phyloP scores from a whole-genome alignment of 2,888 invertebrate species.

The Sphaerophoria rueppellii region DNA sequence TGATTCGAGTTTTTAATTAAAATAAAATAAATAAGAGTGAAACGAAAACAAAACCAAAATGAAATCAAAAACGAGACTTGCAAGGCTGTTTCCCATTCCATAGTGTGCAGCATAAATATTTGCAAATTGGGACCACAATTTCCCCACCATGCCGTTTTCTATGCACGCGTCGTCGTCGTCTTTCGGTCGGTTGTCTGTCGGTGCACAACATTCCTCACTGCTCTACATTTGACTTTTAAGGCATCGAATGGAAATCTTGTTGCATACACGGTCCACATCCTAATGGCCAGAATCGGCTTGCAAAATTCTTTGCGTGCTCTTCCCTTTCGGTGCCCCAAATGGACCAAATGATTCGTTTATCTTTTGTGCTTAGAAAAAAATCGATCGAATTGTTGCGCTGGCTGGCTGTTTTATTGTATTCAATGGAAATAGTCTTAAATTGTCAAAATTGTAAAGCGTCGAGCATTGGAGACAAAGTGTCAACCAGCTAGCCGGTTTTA shows the following conservation, averaged over 20 bases:
- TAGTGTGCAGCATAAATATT: slow-evolving; percentile 20
- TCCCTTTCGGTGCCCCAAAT: slow-evolving; percentile 13
- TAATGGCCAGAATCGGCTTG: slow-evolving; percentile 17
- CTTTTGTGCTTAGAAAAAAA: slow-evolving; percentile 9
- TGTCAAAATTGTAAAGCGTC: background rate
- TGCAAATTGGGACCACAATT: slow-evolving; percentile 26
- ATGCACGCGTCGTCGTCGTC: slow-evolving; percentile 13
- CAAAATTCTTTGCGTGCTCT: slow-evolving; percentile 4
- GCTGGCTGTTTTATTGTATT: slow-evolving; percentile 65
- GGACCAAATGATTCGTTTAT: background rate
- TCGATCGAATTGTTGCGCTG: slow-evolving; percentile 11
- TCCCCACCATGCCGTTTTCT: slow-evolving; percentile 31
- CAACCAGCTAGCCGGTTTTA: too few relatives aligned
- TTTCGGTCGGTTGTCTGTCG: too few relatives aligned
- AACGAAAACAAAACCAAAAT: slow-evolving; percentile 26
- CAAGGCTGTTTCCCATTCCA: slow-evolving; percentile 48
- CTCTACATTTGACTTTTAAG: slow-evolving; percentile 56
- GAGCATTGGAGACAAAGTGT: too few relatives aligned
- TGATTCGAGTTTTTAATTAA: slow-evolving; percentile 58
- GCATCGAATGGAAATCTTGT: slow-evolving; percentile 38
- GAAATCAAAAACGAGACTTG: slow-evolving; percentile 24
- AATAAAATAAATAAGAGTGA: background rate
- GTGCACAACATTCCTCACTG: slow-evolving; percentile 53
- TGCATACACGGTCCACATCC: slow-evolving; percentile 48
- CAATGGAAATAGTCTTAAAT: slow-evolving; percentile 43